Percentiles rank a stretch among this genome's conserved stretches.
Conservation (phyloP, 2,797 vertebrate genomes). For the Gymnoscopelus microlampas region DNA sequence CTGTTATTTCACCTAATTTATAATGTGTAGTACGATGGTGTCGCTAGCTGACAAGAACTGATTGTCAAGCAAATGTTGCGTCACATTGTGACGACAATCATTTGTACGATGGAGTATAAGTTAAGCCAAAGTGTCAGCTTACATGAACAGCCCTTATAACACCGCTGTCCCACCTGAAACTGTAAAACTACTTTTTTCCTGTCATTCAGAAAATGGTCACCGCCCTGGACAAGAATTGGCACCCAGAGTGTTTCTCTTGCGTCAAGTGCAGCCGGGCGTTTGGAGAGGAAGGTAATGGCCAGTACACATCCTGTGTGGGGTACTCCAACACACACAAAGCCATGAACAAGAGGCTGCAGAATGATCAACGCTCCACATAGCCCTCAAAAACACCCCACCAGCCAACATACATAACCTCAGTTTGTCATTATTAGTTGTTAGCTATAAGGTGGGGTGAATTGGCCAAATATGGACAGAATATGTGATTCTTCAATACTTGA, state of each 20-base stretch:
- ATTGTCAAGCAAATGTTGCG: no score
- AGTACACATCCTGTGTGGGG: slow-evolving; percentile 44
- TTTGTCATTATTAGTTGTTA: neutral
- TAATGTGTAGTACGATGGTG: no score
- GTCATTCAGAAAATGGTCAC: slow-evolving; percentile 92
- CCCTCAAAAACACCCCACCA: neutral
- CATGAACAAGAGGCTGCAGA: slow-evolving; percentile 6
- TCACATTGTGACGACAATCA: no score
- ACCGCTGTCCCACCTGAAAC: no score
- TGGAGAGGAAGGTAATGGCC: slow-evolving; percentile 90
- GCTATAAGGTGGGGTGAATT: no score
- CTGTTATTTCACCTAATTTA: no score
- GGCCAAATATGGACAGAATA: no score
- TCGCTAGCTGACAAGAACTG: no score
- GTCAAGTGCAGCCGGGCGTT: slow-evolving; percentile 89
- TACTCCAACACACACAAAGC: slow-evolving; percentile 3
- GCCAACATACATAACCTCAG: neutral
- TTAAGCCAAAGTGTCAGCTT: no score
- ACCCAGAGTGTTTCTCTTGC: slow-evolving; percentile 94
- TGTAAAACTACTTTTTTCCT: neutral
- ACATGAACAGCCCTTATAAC: no score
- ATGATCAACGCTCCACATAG: neutral
- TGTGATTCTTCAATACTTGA: no score
- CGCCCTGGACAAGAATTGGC: slow-evolving; percentile 92
- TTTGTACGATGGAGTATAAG: no score